phyloP scores from a whole-genome alignment of 2,888 invertebrate genomes.

The Colostygia pectinataria region DNA sequence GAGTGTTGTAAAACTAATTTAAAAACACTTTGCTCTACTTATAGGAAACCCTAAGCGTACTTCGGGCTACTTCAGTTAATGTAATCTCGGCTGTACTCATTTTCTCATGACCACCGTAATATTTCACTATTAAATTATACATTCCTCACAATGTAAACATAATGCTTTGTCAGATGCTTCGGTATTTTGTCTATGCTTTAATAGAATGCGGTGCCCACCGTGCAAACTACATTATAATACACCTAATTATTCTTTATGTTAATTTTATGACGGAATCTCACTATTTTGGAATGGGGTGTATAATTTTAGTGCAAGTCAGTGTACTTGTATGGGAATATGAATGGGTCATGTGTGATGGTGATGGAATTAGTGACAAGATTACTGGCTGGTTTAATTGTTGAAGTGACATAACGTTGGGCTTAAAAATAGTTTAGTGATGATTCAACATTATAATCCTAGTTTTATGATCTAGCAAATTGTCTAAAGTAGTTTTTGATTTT shows the following conservation, averaged over 20 bases:
- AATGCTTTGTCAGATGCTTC: constrained; percentile 51
- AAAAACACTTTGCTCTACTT: constrained; percentile 33
- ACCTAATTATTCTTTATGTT: constrained; percentile 76
- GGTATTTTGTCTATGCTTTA: constrained; percentile 57
- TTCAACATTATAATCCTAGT: constrained; percentile 30
- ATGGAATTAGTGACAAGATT: constrained; percentile 59
- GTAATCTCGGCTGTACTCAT: constrained; percentile 57
- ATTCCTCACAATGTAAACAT: constrained; percentile 80
- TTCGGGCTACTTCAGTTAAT: constrained; percentile 41
- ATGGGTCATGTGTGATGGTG: constrained; percentile 59
- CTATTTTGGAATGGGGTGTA: constrained; percentile 62
- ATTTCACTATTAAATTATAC: constrained; percentile 78
- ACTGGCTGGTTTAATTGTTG: constrained; percentile 40
- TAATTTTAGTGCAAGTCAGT: constrained; percentile 56
- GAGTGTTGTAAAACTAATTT: constrained; percentile 38
- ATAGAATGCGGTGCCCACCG: constrained; percentile 62
- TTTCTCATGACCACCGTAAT: constrained; percentile 75
- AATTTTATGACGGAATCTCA: constrained; percentile 67
- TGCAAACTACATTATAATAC: constrained; percentile 74
- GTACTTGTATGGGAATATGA: constrained; percentile 66
- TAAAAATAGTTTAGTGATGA: constrained; percentile 35
- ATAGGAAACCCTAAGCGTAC: constrained; percentile 35
- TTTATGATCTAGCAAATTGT: constrained; percentile 34
- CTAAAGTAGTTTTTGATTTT: constrained; percentile 21
- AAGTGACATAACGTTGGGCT: constrained; percentile 46